These are phyloP conservation scores for Rhincodon typus DNA, from an alignment of 2,797 vertebrate species.

Conservation along the genomic window DNA sequence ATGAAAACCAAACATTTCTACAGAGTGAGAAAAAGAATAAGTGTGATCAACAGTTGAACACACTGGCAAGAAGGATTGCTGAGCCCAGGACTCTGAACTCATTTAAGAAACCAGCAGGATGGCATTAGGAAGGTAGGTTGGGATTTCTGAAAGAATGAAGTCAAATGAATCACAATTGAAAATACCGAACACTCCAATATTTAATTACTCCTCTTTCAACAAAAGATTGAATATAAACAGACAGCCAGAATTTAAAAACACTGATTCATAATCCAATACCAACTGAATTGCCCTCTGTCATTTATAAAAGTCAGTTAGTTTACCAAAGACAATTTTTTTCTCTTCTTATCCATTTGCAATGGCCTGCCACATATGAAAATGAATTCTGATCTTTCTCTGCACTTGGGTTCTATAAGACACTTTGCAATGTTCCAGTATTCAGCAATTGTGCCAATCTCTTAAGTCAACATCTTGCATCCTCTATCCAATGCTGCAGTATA, in stretches of 20 bases:
- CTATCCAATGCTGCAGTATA: not conserved
- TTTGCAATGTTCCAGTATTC: not conserved
- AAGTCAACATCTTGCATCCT: not conserved
- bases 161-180: not conserved
- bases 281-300: not conserved
- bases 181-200: not conserved
- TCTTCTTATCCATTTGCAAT: not conserved
- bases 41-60: not conserved
- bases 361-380: not conserved
- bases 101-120: slow-evolving; percentile 9
- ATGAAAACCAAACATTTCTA: not conserved
- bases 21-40: not conserved
- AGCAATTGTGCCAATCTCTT: not conserved
- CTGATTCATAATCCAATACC: not conserved
- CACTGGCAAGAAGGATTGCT: not conserved
- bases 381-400: not conserved
- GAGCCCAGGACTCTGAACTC: not conserved
- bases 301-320: not conserved
- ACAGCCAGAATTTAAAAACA: not conserved
- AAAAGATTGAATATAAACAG: not conserved
- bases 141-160: not conserved
- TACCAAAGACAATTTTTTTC: not conserved
- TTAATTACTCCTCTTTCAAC: not conserved
- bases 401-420: not conserved
- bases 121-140: not conserved